These are phyloP conservation scores for Meloe dianella DNA, from an alignment of 2,888 invertebrate species.

Conservation along the genomic window DNA sequence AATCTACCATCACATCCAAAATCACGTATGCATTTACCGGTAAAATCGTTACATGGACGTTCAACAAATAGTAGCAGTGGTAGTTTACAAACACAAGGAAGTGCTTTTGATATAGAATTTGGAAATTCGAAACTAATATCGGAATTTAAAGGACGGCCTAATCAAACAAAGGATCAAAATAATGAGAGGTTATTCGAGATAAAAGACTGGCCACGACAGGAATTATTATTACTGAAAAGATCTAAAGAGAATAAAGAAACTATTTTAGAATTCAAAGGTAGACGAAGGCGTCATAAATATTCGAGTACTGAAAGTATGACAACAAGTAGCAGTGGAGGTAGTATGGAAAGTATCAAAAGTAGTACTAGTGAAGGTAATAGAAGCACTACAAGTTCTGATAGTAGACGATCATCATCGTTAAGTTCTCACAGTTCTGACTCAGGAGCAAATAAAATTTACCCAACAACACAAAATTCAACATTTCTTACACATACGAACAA, in stretches of 20 bases:
- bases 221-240: slow-evolving; percentile 51
- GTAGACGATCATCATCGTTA: slow-evolving; percentile 80
- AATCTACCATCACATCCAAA: slow-evolving; percentile 74
- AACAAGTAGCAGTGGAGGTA: slow-evolving; percentile 85
- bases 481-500: slow-evolving; percentile 75
- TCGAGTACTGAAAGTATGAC: slow-evolving; percentile 88
- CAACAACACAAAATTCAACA: slow-evolving; percentile 68
- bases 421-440: slow-evolving; percentile 89
- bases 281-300: slow-evolving; percentile 69
- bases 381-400: slow-evolving; percentile 85
- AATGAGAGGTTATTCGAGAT: slow-evolving; percentile 68
- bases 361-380: slow-evolving; percentile 87
- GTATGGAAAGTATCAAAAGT: slow-evolving; percentile 86
- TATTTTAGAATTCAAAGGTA: slow-evolving; percentile 66
- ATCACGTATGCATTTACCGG: slow-evolving; percentile 73
- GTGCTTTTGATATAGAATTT: slow-evolving; percentile 54
- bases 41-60: slow-evolving; percentile 71
- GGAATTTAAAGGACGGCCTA: slow-evolving; percentile 65
- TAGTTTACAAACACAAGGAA: slow-evolving; percentile 56
- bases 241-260: slow-evolving; percentile 47
- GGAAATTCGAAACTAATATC: slow-evolving; percentile 58
- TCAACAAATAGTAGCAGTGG: slow-evolving; percentile 67
- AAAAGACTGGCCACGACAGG: slow-evolving; percentile 71
- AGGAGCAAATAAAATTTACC: slow-evolving; percentile 66
- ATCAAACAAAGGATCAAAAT: slow-evolving; percentile 63